A percentile compares a stretch with the other conserved stretches of the same genome.
Conservation (phyloP, 2,888 invertebrate species). For the Lasioglossum lativentre region DNA sequence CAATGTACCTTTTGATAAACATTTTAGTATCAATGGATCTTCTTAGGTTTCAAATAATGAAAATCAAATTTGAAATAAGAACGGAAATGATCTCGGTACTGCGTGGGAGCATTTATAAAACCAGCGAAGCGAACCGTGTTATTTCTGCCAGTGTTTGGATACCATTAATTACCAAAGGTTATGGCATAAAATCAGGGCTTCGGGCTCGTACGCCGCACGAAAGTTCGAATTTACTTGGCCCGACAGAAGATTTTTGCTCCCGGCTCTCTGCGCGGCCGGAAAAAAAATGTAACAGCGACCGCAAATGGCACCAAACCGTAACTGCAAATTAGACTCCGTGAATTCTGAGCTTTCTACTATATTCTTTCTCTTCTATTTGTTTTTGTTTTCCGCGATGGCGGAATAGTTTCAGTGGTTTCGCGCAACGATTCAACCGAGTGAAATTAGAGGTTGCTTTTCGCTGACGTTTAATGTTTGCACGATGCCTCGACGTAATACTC, state of each 20-base stretch:
- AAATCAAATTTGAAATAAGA: not conserved
- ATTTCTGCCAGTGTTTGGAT: not conserved
- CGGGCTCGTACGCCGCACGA: not conserved
- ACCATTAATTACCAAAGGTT: not conserved
- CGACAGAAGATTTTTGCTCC: not conserved
- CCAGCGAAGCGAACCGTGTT: not conserved
- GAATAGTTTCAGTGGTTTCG: not conserved
- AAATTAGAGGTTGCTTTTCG: slow-evolving; percentile 33
- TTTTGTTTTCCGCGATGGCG: not conserved
- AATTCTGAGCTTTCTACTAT: slow-evolving; percentile 13
- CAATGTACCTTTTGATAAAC: not conserved
- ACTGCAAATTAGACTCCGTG: slow-evolving; percentile 38
- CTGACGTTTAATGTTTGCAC: slow-evolving; percentile 16
- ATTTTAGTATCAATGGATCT: not conserved
- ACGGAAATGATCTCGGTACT: not conserved
- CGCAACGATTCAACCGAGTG: not conserved
- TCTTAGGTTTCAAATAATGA: not conserved
- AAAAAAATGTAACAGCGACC: not conserved
- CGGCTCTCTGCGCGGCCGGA: not conserved
- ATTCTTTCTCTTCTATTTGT: not conserved
- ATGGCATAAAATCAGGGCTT: not conserved
- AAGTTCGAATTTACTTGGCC: not conserved
- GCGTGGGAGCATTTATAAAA: not conserved
- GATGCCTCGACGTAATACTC: slow-evolving; percentile 13
- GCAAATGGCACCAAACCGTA: slow-evolving; percentile 2